phyloP scores from a whole-genome alignment of 2,797 vertebrate genomes.

The Syndactyla subalaris region DNA sequence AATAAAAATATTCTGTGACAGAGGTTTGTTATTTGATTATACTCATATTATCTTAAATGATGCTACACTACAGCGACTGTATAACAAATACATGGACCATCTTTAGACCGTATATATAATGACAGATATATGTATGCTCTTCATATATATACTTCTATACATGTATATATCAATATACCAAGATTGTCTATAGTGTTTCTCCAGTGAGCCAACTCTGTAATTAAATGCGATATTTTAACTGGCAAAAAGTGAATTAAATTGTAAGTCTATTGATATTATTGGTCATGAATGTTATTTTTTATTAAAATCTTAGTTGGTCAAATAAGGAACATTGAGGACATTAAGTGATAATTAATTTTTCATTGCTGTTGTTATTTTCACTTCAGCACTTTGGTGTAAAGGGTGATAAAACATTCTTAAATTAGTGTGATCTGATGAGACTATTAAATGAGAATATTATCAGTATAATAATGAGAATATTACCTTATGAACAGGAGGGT shows the following conservation, averaged over 20 bases:
- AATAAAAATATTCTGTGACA: not conserved
- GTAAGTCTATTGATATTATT: not conserved
- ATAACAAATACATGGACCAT: not conserved
- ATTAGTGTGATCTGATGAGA: not conserved
- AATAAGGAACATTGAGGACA: not conserved
- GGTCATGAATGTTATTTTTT: not conserved
- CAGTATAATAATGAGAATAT: not conserved
- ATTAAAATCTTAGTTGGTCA: not conserved
- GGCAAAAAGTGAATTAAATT: not conserved
- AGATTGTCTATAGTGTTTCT: not conserved
- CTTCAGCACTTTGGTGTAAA: not conserved
- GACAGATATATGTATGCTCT: accelerated
- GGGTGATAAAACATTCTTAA: not conserved
- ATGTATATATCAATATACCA: too few species aligned
- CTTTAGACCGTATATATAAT: not conserved
- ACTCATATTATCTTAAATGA: not conserved
- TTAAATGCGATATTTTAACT: not conserved
- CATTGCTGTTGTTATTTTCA: not conserved
- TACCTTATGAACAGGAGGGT: not conserved
- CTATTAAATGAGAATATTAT: not conserved
- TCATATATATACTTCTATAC: not conserved
- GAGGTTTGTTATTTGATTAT: not conserved
- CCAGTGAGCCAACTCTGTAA: not conserved
- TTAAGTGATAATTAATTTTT: not conserved
- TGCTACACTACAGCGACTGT: not conserved